Evolutionary conservation across 2,888 invertebrate genomes (phyloP).

Genomic region (Eilema caniola): DNA sequence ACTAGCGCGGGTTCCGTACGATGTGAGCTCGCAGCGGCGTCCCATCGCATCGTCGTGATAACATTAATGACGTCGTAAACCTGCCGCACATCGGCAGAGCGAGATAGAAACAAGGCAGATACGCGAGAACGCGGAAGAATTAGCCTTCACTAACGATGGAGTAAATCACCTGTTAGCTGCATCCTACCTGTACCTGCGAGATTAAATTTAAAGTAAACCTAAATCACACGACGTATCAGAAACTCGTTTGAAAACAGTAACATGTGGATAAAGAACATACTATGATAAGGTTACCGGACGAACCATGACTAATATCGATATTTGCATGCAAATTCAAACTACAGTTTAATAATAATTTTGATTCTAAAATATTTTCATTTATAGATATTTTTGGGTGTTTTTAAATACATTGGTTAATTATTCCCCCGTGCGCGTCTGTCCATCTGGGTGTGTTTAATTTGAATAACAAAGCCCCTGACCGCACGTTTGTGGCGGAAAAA

Average conservation of each 20-base stretch:
- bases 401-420: conserved; percentile 76
- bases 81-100: conserved; percentile 64
- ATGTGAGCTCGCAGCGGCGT: conserved; percentile 61
- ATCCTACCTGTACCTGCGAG: conserved; percentile 65
- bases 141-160: conserved; percentile 78
- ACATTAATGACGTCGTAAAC: conserved; percentile 84
- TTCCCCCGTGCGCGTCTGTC: conserved; percentile 63
- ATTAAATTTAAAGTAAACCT: conserved; percentile 73
- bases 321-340: conserved; percentile 14
- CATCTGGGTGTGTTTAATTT: conserved; percentile 76
- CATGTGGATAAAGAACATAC: conserved; percentile 26
- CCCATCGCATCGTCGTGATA: conserved; percentile 67
- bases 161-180: conserved; percentile 79
- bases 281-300: conserved; percentile 23
- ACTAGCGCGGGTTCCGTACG: conserved; percentile 55
- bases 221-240: conserved; percentile 64
- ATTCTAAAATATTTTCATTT: conserved; percentile 32
- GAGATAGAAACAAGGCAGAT: conserved; percentile 70
- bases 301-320: conserved; percentile 14
- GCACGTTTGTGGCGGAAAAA: conserved; percentile 68
- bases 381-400: conserved; percentile 44
- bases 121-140: conserved; percentile 83
- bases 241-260: conserved; percentile 49
- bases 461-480: conserved; percentile 79
- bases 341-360: conserved; percentile 20